Conservation (phyloP, 30 jellyfish, hydroid and myxozoan genomes). For the Morbakka virulenta region DNA sequence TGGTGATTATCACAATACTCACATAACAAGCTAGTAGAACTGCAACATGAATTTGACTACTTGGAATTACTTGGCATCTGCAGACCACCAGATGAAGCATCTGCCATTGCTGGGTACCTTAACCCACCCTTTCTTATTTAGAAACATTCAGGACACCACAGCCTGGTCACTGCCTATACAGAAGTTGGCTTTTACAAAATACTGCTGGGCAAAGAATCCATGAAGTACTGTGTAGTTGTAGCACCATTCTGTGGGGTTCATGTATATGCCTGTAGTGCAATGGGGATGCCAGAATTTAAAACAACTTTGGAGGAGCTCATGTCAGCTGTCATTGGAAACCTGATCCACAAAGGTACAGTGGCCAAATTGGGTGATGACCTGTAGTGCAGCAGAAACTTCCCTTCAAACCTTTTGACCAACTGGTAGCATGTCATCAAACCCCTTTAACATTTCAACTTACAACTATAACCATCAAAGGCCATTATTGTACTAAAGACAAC, state of each 20-base stretch:
- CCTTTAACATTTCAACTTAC: too few species aligned
- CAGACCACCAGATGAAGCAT: constrained; percentile 43
- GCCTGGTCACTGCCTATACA: constrained; percentile 59
- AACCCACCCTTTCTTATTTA: constrained; percentile 64
- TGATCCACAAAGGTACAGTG: constrained; percentile 23
- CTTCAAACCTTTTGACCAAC: too few species aligned
- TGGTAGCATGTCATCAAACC: too few species aligned
- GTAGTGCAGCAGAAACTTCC: constrained; percentile 33
- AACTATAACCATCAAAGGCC: too few species aligned
- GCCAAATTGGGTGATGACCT: constrained; percentile 61
- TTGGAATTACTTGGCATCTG: constrained; percentile 50
- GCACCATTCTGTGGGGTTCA: constrained; percentile 65
- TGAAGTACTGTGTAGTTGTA: constrained; percentile 65
- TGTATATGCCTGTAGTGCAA: constrained; percentile 54
- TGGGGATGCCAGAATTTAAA: constrained; percentile 78
- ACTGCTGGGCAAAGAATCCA: constrained; percentile 44
- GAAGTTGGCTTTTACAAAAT: constrained; percentile 55
- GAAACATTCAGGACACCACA: constrained; percentile 54
- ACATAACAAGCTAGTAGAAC: constrained; percentile 17
- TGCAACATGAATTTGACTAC: too few species aligned
- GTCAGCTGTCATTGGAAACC: constrained; percentile 46
- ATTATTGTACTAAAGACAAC: too few species aligned
- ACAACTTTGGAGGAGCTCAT: constrained; percentile 64
- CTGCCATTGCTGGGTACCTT: constrained; percentile 34
- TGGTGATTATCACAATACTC: constrained; percentile 54